Base-by-base conservation (phyloP, 2,797 vertebrate species). In the Sebastes matsubarae region DNA sequence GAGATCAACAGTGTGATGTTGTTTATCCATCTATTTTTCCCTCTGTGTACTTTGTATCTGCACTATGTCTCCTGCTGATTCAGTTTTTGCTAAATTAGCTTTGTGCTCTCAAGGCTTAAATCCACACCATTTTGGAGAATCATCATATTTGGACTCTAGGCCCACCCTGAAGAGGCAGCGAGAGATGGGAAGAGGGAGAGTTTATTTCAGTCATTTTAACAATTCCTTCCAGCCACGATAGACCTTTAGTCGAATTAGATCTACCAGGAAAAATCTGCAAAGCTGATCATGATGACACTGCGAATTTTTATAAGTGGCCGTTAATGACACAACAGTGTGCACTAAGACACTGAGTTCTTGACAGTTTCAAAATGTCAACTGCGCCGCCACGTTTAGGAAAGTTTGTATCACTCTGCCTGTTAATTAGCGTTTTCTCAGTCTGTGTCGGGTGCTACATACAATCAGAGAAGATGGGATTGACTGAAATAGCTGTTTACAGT, bases 81-180 rank as follows among this genome's bases (percentile, higher is more conserved):
- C 68, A 2, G 22, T 59, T 81, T 76, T 75, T 81, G 46, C 54
- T 65, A 68, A 84, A 85, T 90, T 82, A 80, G 69, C 54, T 67
- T 57, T 46, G 70, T 75, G 55, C 58, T 79, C 77, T 79, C 73
- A 81, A 73, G 74, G 81, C 67, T 70, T 13, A 81, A 80, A 50
- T 57, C 79, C 27, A 36, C 42, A 72, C 81, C 65, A 54, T 76
- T 72, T 67, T 60, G 8, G 13, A 79, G 32, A 63, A 72, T 82
- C 59, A 29, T 80, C 42, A 65, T 52, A 64, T 83, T 70, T 71
- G n/a, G 25, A 69, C 74, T 79, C 4, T 2, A 46, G 38, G 34
- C 29, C 36, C 52, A 24, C 29, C 29, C 77, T 4, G 14, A 27
- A 69, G 63, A 80, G 54, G 69, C 10, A 20, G 20, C 0, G 2